These are phyloP conservation scores for Tetranychus truncatus DNA, from an alignment of 2,888 invertebrate species.

Conservation along the genomic window DNA sequence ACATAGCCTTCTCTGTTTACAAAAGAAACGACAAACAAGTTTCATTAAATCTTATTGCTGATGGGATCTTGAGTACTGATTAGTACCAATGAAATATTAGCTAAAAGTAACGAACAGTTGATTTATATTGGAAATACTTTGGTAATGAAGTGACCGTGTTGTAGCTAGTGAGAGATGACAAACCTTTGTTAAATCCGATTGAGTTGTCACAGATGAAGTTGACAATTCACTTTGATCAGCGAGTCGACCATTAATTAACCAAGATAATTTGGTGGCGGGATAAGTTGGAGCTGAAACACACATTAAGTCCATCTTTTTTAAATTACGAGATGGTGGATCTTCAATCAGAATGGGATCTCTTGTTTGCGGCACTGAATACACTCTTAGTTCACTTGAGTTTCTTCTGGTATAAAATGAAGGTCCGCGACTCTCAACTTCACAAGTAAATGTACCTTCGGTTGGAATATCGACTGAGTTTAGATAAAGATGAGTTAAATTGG, in stretches of 20 bases:
- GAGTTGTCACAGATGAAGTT: background rate
- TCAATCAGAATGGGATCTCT: background rate
- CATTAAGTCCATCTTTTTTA: background rate
- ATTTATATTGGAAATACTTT: no score
- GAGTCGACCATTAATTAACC: background rate
- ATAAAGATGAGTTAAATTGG: conserved; percentile 8
- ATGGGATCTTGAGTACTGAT: no score
- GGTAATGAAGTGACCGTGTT: no score
- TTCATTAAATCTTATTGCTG: no score
- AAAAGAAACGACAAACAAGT: no score
- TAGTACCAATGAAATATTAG: no score
- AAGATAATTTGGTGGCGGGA: conserved; percentile 5
- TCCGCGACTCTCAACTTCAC: conserved; percentile 6
- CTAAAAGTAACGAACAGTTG: no score
- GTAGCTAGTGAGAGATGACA: background rate
- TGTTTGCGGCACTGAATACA: conserved; percentile 2
- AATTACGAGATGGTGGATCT: background rate
- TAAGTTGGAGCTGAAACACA: conserved; percentile 6
- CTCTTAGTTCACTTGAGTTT: background rate
- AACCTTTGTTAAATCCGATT: background rate
- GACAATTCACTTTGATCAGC: conserved; percentile 2
- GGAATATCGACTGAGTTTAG: background rate
- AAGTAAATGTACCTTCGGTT: background rate
- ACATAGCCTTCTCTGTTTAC: no score
- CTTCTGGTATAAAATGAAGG: background rate